phyloP scores from a whole-genome alignment of 2,797 vertebrate species.

The Diglossa cyanea region DNA sequence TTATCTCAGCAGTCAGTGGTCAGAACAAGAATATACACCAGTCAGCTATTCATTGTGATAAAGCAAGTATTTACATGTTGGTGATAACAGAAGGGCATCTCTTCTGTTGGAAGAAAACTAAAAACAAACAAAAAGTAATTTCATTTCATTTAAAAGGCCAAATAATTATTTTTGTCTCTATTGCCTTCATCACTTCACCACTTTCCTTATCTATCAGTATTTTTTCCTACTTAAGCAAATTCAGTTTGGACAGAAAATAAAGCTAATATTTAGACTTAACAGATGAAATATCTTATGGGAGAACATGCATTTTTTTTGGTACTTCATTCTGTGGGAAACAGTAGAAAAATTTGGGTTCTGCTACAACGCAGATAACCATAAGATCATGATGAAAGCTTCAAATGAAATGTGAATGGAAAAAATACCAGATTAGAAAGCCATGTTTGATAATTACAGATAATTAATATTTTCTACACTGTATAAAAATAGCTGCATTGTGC shows the following conservation, averaged over 20 bases:
- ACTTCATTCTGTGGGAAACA: neutral
- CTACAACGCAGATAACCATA: neutral
- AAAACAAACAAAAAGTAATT: neutral
- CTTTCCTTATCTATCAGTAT: neutral
- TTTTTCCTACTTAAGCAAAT: neutral
- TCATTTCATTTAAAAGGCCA: slow-evolving; percentile 23
- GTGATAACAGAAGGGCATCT: slow-evolving; percentile 33
- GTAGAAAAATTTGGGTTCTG: neutral
- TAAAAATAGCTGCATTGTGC: neutral
- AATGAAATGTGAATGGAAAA: neutral
- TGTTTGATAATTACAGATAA: slow-evolving; percentile 7
- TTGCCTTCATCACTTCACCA: neutral
- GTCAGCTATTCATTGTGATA: neutral
- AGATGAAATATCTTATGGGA: neutral
- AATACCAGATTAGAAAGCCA: neutral
- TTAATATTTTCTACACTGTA: neutral
- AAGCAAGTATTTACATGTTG: slow-evolving; percentile 54
- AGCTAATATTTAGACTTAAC: neutral
- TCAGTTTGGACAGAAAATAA: neutral
- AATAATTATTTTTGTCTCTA: neutral
- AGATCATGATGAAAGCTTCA: neutral
- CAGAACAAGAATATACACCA: neutral
- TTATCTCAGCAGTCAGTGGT: slow-evolving; percentile 1
- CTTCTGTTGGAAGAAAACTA: neutral
- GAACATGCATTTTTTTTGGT: neutral